These are phyloP conservation scores for Eristalis arbustorum DNA, from an alignment of 2,888 invertebrate species.

Conservation along the genomic window DNA sequence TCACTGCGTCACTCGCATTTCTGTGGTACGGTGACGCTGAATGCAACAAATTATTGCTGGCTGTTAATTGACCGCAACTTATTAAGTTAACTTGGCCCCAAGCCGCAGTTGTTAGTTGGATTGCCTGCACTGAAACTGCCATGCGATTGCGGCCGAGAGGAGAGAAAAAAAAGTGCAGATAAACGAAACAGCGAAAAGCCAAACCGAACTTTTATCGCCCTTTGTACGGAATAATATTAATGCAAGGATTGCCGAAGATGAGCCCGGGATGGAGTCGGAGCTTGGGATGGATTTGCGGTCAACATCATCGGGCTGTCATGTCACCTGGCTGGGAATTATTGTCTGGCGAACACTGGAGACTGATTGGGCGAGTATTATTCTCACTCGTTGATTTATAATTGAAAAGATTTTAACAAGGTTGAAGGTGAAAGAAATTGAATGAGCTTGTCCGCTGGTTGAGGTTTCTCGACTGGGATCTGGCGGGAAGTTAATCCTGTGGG, in stretches of 20 bases:
- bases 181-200: neutral
- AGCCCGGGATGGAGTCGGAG: neutral
- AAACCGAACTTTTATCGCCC: constrained; percentile 46
- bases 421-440: constrained; percentile 65
- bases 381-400: constrained; percentile 68
- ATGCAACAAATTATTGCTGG: constrained; percentile 62
- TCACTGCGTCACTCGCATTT: constrained; percentile 44
- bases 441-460: constrained; percentile 5
- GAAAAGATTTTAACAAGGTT: constrained; percentile 71
- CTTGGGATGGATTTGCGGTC: constrained; percentile 57
- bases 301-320: constrained; percentile 63
- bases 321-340: constrained; percentile 50
- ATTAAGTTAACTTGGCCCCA: constrained; percentile 65
- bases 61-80: constrained; percentile 70
- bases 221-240: constrained; percentile 37
- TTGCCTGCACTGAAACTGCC: constrained; percentile 39
- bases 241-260: constrained; percentile 41
- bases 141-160: constrained; percentile 25
- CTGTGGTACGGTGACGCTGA: constrained; percentile 51
- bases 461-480: constrained; percentile 28
- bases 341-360: constrained; percentile 24
- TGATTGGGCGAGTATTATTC: constrained; percentile 49
- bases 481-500: constrained; percentile 47
- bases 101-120: constrained; percentile 52
- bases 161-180: constrained; percentile 4